These are phyloP conservation scores for Rana temporaria DNA, from an alignment of 2,113 vertebrate genomes.

Conservation along the genomic window DNA sequence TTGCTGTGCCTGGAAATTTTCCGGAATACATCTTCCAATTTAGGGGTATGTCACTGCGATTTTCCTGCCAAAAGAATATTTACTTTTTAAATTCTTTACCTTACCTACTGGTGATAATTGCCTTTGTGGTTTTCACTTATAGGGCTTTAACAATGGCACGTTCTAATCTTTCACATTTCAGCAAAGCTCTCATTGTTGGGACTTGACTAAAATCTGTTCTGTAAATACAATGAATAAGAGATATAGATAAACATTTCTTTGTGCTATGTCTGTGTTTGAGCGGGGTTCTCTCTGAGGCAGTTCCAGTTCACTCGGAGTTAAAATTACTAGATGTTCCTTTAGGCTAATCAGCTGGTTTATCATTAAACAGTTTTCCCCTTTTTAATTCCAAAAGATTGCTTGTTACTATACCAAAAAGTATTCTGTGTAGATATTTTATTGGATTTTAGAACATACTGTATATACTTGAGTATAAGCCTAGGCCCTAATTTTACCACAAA, in stretches of 20 bases:
- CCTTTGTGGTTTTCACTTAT: neutral
- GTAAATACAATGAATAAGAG: slow-evolving; percentile 10
- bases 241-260: slow-evolving; percentile 21
- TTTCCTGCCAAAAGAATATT: neutral
- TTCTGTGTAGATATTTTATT: no score
- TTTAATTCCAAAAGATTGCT: neutral
- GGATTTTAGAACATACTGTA: no score
- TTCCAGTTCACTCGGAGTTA: slow-evolving; percentile 15
- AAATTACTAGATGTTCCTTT: slow-evolving; percentile 2
- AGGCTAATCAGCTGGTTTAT: neutral
- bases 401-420: neutral
- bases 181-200: neutral
- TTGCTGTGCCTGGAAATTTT: no score
- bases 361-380: neutral
- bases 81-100: neutral
- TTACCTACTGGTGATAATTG: neutral
- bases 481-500: no score
- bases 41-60: no score
- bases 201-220: slow-evolving; percentile 18
- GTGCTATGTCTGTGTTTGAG: slow-evolving; percentile 19
- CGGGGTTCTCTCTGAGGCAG: slow-evolving; percentile 1
- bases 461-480: no score
- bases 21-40: no score
- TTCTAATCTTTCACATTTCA: neutral
- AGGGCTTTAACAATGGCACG: neutral